Evolutionary conservation across 2,888 invertebrate species (phyloP), one percentile per base, ranked within the genome.

Genomic region (Deilephila porcellus): DNA sequence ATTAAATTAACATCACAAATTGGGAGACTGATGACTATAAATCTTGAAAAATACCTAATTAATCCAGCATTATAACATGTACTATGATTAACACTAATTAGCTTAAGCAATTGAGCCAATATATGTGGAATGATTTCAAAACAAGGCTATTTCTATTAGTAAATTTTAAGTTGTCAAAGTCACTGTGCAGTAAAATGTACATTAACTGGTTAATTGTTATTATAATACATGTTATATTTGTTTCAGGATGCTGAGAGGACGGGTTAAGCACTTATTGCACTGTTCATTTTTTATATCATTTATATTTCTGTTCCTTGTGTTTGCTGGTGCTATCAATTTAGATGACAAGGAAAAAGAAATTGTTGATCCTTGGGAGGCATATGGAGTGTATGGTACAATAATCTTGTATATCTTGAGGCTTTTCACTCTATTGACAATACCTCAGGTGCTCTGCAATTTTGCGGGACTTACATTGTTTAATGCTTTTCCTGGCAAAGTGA

Each of bases 401-500:
- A 92, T 96, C 77, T 95, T 98, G 78, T 98, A 98, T 89, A 87
- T 97, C 75, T 89, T 98, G 80, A 95, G 98, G 81, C 95, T 97
- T 76, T 94, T 98, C 71, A 97, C 98, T 73, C 96, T 98, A 85
- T 95, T 98, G 73, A 98, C 98, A 73, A 94, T 98, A 87, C 98
- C 98, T 32, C 98, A 98, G 95, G 98, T 98, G 79, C 85, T 98
- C 71, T 98, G 98, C 90, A 98, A 98, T 89, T 98, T 98, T 90
- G 95, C 97, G 79, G 98, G 99, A 67, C 93, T 99, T 77, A 96
- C 97, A 74, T 95, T 98, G 80, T 99, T 98, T 91, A 99, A 99
- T 95, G 98, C 98, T 78, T 99, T 99, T 90, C 98, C 98, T 72
- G 98, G 98, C 81, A 98, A 98, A 93, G 97, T 98, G 4, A 95